Conservation (phyloP, 2,113 vertebrate species). For the Cisticola juncidis region DNA sequence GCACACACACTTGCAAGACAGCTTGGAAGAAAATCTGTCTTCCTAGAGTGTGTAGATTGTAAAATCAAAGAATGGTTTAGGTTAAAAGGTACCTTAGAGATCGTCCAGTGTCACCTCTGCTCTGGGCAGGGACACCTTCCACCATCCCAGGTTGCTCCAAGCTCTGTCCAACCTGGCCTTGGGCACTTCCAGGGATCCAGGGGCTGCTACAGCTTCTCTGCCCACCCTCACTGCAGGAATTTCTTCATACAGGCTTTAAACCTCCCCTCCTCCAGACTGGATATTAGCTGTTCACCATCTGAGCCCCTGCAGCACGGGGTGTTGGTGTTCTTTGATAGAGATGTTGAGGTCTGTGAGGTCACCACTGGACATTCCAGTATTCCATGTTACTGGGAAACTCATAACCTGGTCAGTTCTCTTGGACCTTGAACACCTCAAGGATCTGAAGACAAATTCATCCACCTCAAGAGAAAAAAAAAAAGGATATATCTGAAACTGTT, state of each 20-base stretch:
- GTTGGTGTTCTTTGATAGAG: background rate
- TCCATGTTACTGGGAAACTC: background rate
- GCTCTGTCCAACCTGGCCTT: fast-evolving
- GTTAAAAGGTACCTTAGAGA: background rate
- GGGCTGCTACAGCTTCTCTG: background rate
- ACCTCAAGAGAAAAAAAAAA: background rate
- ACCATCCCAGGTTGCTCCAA: fast-evolving
- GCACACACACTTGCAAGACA: background rate
- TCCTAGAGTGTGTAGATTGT: background rate
- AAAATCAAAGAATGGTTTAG: no score
- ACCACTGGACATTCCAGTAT: background rate
- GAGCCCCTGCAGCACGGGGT: background rate
- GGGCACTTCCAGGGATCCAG: background rate
- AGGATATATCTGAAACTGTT: background rate
- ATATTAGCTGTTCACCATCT: background rate
- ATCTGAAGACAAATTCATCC: background rate
- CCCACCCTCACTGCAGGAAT: fast-evolving
- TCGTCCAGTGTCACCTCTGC: fast-evolving
- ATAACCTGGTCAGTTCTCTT: background rate
- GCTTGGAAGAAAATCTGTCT: background rate
- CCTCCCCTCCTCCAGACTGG: fast-evolving
- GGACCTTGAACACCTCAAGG: background rate
- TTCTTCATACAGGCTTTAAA: background rate
- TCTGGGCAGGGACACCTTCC: background rate
- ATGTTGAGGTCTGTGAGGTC: background rate